Percentiles rank a stretch among this genome's conserved stretches.
Conservation (phyloP, 1,140 invertebrate genomes). For the Neoseiulus cucumeris region DNA sequence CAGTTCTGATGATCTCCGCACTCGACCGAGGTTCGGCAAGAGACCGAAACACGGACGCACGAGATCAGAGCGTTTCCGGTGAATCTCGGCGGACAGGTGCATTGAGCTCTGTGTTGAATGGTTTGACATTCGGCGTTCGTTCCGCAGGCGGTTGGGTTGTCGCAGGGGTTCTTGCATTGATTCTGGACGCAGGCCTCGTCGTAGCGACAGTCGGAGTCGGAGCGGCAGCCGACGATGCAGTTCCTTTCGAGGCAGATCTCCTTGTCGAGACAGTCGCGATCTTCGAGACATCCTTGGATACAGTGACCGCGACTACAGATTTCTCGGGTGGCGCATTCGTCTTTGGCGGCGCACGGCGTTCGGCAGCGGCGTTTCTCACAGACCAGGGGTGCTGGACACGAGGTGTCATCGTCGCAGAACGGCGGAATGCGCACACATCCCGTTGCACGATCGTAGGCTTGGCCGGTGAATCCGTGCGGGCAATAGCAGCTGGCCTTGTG, state of each 20-base stretch:
- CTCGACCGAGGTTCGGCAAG: conserved; percentile 44
- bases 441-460: conserved; percentile 20
- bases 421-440: conserved; percentile 15
- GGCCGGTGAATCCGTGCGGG: conserved; percentile 23
- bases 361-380: not conserved
- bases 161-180: conserved; percentile 48
- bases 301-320: conserved; percentile 63
- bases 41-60: conserved; percentile 48
- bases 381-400: not conserved
- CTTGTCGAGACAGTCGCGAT: conserved; percentile 18
- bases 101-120: conserved; percentile 56
- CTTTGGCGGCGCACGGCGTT: conserved; percentile 46
- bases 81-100: conserved; percentile 45
- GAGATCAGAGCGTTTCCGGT: conserved; percentile 50
- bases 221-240: conserved; percentile 41
- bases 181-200: conserved; percentile 46
- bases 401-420: conserved; percentile 7
- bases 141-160: conserved; percentile 54
- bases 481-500: conserved; percentile 29
- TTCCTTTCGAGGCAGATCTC: conserved; percentile 21
- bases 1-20: conserved; percentile 22
- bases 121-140: conserved; percentile 60
- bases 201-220: conserved; percentile 50
- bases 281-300: conserved; percentile 19
- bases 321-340: conserved; percentile 53